phyloP scores from a whole-genome alignment of 1,140 invertebrate species.

The Trissolcus basalis region DNA sequence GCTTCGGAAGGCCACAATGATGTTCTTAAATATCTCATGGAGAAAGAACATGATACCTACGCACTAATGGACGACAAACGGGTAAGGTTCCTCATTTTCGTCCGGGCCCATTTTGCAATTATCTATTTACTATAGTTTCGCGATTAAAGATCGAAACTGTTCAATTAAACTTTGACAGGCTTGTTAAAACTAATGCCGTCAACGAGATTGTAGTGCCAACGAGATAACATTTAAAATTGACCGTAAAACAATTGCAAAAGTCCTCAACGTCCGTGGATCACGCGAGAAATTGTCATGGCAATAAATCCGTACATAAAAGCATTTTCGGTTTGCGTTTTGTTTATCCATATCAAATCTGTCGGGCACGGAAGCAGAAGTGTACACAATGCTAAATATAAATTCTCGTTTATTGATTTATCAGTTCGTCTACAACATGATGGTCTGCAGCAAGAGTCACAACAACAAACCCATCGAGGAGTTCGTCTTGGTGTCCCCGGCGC shows the following conservation, averaged over 20 bases:
- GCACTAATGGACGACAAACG: conserved; percentile 97
- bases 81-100: conserved; percentile 74
- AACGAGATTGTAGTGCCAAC: conserved; percentile 1
- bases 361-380: conserved; percentile 37
- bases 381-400: conserved; percentile 18
- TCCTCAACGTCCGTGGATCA: conserved; percentile 60
- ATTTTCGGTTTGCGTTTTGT: conserved; percentile 5
- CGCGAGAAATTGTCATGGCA: conserved; percentile 58
- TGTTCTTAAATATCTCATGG: conserved; percentile 95
- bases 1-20: conserved; percentile 97
- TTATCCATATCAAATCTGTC: conserved; percentile 17
- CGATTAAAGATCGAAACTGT: not conserved
- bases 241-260: conserved; percentile 52
- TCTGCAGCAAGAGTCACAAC: conserved; percentile 96
- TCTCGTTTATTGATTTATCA: conserved; percentile 66
- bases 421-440: conserved; percentile 99
- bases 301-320: conserved; percentile 37
- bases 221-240: conserved; percentile 31
- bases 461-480: conserved; percentile 98
- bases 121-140: not conserved
- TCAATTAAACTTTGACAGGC: conserved; percentile 14
- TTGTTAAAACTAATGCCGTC: not conserved
- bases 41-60: conserved; percentile 98
- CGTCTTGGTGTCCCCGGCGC: conserved; percentile 95
- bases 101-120: not conserved